phyloP scores from a whole-genome alignment of 1,140 invertebrate genomes.

The Drosophila cardini region DNA sequence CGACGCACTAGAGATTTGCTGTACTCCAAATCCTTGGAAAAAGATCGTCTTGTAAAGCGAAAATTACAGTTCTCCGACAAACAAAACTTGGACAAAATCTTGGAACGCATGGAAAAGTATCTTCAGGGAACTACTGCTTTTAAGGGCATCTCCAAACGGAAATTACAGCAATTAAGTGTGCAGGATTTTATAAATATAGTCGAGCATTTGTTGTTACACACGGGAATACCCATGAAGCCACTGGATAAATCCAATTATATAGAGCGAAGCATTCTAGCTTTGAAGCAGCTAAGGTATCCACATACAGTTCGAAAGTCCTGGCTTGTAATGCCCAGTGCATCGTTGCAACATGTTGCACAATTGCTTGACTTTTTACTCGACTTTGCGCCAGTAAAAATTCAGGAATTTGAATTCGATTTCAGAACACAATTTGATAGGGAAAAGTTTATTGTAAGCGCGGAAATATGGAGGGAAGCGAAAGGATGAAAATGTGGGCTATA shows the following conservation, averaged over 20 bases:
- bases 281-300: slow-evolving; percentile 45
- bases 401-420: neutral
- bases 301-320: slow-evolving; percentile 31
- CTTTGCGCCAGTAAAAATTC: neutral
- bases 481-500: too few species aligned
- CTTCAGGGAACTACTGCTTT: neutral
- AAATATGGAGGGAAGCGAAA: too few species aligned
- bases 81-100: neutral
- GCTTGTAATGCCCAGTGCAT: slow-evolving; percentile 35
- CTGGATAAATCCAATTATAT: slow-evolving; percentile 36
- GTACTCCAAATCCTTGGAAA: neutral
- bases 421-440: too few species aligned
- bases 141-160: slow-evolving; percentile 5
- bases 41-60: neutral
- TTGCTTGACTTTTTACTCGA: slow-evolving; percentile 59
- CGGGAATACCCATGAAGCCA: slow-evolving; percentile 5
- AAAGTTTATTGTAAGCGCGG: too few species aligned
- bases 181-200: slow-evolving; percentile 50
- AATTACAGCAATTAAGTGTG: slow-evolving; percentile 31
- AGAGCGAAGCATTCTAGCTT: slow-evolving; percentile 26
- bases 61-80: slow-evolving; percentile 12
- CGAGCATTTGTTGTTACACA: slow-evolving; percentile 26
- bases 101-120: neutral
- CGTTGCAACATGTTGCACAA: slow-evolving; percentile 23
- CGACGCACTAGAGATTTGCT: neutral